These are phyloP conservation scores for Aptenodytes patagonicus DNA, from an alignment of 2,113 vertebrate genomes.

Conservation along the genomic window DNA sequence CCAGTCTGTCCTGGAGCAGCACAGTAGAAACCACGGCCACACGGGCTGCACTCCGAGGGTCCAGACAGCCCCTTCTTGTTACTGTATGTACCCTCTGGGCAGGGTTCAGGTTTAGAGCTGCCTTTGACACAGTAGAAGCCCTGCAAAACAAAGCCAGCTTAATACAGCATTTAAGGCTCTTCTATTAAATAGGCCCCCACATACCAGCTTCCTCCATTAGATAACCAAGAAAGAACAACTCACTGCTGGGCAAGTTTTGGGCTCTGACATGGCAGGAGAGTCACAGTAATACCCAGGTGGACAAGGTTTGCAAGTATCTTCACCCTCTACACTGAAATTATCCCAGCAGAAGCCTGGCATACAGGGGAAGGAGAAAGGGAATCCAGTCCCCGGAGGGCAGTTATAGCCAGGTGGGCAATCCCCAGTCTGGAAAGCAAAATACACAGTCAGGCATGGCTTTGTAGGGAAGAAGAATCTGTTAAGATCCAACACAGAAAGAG, in stretches of 20 bases:
- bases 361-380: conserved; percentile 82
- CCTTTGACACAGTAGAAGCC: conserved; percentile 81
- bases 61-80: conserved; percentile 63
- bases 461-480: background rate
- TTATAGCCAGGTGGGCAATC: conserved; percentile 82
- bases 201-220: background rate
- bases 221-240: background rate
- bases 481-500: background rate
- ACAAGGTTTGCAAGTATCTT: conserved; percentile 75
- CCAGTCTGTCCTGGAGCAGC: conserved; percentile 69
- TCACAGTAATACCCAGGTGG: conserved; percentile 79
- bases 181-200: rapidly evolving
- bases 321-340: conserved; percentile 67
- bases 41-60: conserved; percentile 72
- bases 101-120: conserved; percentile 76
- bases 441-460: background rate
- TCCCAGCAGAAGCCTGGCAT: conserved; percentile 78
- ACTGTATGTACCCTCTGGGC: conserved; percentile 81
- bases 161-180: background rate
- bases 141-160: conserved; percentile 51
- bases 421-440: conserved; percentile 76
- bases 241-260: conserved; percentile 80
- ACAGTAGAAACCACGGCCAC: conserved; percentile 81
- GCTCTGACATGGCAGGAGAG: conserved; percentile 69
- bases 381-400: conserved; percentile 83